Evolutionary conservation across 2,797 vertebrate genomes (phyloP), one percentile per base, ranked within the genome.

Genomic region (Onychomys torridus): DNA sequence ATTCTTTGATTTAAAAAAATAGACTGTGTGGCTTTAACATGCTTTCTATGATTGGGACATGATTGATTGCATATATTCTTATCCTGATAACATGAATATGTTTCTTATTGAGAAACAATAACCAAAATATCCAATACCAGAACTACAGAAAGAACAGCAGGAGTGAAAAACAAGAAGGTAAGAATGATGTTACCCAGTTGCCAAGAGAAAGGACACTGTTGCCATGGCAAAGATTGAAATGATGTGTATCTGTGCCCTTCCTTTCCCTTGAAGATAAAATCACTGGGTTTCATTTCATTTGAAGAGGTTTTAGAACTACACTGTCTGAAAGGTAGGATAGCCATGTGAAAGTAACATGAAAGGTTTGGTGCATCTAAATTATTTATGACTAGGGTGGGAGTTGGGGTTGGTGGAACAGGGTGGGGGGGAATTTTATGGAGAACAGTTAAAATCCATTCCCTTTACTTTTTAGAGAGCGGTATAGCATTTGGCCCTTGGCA

Each of bases 401-500:
- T n/a, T 92, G 93, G 92, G 95, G 78, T 87, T 97, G 96, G 96
- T 97, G 92, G 85, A 96, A 25, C 75, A 94, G 93, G 95, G 97
- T 92, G 96, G 95, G 93, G 84, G 46, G 1, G 93, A 55, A 84
- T 91, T 89, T 93, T 92, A 91, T 86, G 55, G 43, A 93, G 32
- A 95, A 82, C 67, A 92, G 81, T 87, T 94, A 71, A 97, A 97
- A 96, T 94, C 34, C 75, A 90, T 97, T 96, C 75, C 95, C 95
- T 95, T 97, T 96, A 95, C 65, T 96, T 96, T 96, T 91, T 97
- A 97, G 97, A 98, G 96, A 98, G 97, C 93, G 97, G 97, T 97
- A 97, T 95, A 96, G 96, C 97, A 98, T 97, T 97, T 97, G 97
- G 97, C 97, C 97, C 97, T 97, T 97, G 97, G 95, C 97, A 97